These are phyloP conservation scores for Neopipo cinnamomea DNA, from an alignment of 2,113 vertebrate genomes.

Conservation along the genomic window DNA sequence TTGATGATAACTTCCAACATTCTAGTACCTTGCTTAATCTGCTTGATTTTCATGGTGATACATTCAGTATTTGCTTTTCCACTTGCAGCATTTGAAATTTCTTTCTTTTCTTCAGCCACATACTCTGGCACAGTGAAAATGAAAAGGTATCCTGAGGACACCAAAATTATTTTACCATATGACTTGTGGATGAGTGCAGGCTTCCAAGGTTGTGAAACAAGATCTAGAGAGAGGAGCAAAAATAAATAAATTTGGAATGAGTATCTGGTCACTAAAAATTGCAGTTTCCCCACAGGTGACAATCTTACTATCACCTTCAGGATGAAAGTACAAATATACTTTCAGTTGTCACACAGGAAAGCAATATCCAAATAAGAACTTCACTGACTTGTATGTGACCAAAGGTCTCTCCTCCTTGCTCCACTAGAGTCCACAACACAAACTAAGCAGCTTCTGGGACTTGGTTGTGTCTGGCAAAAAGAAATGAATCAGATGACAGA, in stretches of 20 bases:
- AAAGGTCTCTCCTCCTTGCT: not conserved
- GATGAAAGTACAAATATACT: not conserved
- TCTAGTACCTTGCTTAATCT: not conserved
- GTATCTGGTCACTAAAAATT: not conserved
- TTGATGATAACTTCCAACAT: not conserved
- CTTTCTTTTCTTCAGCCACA: not conserved
- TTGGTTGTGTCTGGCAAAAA: not conserved
- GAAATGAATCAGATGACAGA: not conserved
- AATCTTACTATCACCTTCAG: not conserved
- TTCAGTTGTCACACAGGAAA: not conserved
- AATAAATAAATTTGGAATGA: not conserved
- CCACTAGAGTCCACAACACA: not conserved
- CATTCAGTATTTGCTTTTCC: not conserved
- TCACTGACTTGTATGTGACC: not conserved
- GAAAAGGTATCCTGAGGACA: not conserved
- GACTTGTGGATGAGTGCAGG: not conserved
- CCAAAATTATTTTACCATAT: not conserved
- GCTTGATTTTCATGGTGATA: not conserved
- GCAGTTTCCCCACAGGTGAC: not conserved
- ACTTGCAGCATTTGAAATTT: not conserved
- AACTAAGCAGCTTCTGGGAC: not conserved
- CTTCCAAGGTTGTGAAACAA: not conserved
- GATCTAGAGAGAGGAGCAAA: not conserved
- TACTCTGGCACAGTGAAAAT: not conserved
- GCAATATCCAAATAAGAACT: not conserved